Conservation (phyloP, 2,888 invertebrate genomes). For the Amphimallon solstitiale region DNA sequence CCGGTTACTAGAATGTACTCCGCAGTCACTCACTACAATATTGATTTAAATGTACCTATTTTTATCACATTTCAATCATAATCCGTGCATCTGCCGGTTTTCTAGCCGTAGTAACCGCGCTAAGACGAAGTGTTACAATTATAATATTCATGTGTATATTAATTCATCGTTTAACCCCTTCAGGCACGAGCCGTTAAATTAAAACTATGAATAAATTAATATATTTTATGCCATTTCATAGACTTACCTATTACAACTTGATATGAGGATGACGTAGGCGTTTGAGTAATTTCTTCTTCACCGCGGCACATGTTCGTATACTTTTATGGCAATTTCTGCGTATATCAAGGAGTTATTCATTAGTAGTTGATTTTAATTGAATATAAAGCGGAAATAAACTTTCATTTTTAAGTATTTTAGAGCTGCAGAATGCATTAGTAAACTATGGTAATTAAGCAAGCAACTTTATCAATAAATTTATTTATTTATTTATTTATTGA, state of each 20-base stretch:
- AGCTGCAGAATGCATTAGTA: no score
- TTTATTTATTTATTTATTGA: no score
- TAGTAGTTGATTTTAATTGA: no score
- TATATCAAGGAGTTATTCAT: no score
- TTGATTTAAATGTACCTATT: constrained; percentile 20
- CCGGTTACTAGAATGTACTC: constrained; percentile 4
- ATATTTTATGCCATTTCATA: constrained; percentile 25
- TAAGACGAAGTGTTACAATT: constrained; percentile 42
- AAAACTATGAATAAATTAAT: constrained; percentile 49
- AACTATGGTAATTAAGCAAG: no score
- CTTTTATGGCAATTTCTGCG: not conserved
- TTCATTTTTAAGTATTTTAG: no score
- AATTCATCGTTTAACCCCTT: constrained; percentile 43
- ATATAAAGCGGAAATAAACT: no score
- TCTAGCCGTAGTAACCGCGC: not conserved
- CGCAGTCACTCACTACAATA: not conserved
- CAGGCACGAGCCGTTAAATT: constrained; percentile 42
- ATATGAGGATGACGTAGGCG: constrained; percentile 27
- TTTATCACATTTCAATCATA: constrained; percentile 37
- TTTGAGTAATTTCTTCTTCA: constrained; percentile 17
- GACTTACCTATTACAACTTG: constrained; percentile 18
- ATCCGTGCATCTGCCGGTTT: constrained; percentile 32
- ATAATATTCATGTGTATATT: constrained; percentile 47
- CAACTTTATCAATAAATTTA: no score
- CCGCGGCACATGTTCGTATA: not conserved